phyloP scores from a whole-genome alignment of 2,888 invertebrate genomes.

The Melipona bicolor region DNA sequence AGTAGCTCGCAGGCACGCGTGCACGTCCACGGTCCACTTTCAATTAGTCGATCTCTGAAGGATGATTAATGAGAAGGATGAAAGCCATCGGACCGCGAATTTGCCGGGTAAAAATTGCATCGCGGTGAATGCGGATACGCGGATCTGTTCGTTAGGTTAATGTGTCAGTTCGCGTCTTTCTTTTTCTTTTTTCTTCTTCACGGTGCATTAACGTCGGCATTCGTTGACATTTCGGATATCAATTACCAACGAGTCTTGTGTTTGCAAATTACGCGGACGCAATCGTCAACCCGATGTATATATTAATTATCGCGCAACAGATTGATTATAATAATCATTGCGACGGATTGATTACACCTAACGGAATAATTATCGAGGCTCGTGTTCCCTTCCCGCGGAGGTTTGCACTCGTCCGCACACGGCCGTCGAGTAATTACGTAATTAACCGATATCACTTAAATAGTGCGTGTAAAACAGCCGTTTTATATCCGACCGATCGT shows the following conservation, averaged over 20 bases:
- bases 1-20: not conserved
- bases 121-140: not conserved
- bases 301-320: not conserved
- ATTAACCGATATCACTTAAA: not conserved
- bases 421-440: not conserved
- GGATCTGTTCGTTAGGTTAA: not conserved
- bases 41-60: slow-evolving; percentile 1
- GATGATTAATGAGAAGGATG: not conserved
- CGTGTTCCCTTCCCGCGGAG: not conserved
- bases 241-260: not conserved
- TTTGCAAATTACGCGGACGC: not conserved
- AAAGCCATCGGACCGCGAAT: not conserved
- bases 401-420: no score
- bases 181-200: not conserved
- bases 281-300: not conserved
- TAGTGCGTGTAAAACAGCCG: not conserved
- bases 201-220: not conserved
- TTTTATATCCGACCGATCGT: no score
- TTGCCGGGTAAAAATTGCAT: not conserved
- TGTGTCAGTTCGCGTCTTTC: not conserved
- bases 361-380: not conserved
- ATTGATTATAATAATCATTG: not conserved
- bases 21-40: not conserved
- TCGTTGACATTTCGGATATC: not conserved
- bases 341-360: not conserved